A percentile compares a stretch with the other conserved stretches of the same genome.
These are phyloP conservation scores for Oplegnathus fasciatus DNA, from an alignment of 2,113 vertebrate genomes.

Conservation along the genomic window DNA sequence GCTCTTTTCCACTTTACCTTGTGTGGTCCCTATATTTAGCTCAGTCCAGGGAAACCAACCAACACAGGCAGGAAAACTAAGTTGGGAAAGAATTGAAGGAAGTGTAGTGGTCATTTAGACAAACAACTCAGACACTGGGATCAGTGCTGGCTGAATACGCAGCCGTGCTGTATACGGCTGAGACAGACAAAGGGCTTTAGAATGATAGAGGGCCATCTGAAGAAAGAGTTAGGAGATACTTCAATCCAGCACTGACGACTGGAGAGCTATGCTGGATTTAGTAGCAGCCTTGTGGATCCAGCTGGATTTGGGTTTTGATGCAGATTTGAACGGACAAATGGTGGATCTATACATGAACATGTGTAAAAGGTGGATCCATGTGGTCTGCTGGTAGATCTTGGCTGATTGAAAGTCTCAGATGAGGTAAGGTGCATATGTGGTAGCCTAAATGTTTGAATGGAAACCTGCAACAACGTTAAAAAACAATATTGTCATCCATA, in stretches of 20 bases:
- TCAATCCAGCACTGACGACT: neutral
- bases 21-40: constrained; percentile 91
- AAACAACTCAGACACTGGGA: constrained; percentile 89
- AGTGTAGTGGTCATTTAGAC: constrained; percentile 90
- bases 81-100: constrained; percentile 98
- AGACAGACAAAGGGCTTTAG: constrained; percentile 40
- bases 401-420: constrained; percentile 19
- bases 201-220: constrained; percentile 22
- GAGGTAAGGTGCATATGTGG: constrained; percentile 50
- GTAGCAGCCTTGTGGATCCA: neutral
- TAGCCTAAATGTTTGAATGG: neutral
- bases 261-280: constrained; percentile 6
- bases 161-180: constrained; percentile 26
- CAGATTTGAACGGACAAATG: constrained; percentile 2
- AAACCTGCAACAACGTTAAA: neutral
- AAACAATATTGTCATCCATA: neutral
- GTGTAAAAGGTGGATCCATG: constrained; percentile 29
- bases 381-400: constrained; percentile 13
- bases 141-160: constrained; percentile 64
- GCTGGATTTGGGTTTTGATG: constrained; percentile 18
- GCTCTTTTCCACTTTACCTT: constrained; percentile 85
- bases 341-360: constrained; percentile 15
- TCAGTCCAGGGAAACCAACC: constrained; percentile 85
- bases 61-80: constrained; percentile 95
- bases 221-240: constrained; percentile 9